phyloP scores from a whole-genome alignment of 1,140 invertebrate species.

The Globodera rostochiensis region DNA sequence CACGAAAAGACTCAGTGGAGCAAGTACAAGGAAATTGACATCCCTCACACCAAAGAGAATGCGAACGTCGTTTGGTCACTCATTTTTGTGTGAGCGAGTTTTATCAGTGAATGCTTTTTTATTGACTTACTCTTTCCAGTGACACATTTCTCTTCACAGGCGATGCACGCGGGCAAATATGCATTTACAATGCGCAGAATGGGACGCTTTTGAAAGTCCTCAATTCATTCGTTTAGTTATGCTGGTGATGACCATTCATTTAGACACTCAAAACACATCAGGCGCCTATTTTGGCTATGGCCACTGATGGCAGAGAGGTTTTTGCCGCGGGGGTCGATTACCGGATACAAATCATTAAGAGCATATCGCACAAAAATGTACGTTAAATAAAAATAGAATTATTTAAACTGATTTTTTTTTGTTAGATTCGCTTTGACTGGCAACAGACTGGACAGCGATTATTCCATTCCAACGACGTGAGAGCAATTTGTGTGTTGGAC shows the following conservation, averaged over 20 bases:
- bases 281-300: slow-evolving; percentile 34
- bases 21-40: slow-evolving; percentile 19
- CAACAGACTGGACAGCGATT: slow-evolving; percentile 41
- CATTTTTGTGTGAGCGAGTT: slow-evolving; percentile 43
- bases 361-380: slow-evolving; percentile 9
- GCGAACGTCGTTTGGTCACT: slow-evolving; percentile 49
- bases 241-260: slow-evolving; percentile 2
- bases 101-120: slow-evolving; percentile 2
- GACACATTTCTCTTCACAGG: slow-evolving; percentile 49
- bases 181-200: slow-evolving; percentile 41
- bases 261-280: slow-evolving; percentile 47
- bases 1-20: slow-evolving; percentile 11
- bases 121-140: slow-evolving; percentile 28
- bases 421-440: slow-evolving; percentile 48
- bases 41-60: slow-evolving; percentile 24
- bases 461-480: slow-evolving; percentile 49
- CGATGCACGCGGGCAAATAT: slow-evolving; percentile 46
- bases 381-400: too few species aligned
- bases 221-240: slow-evolving; percentile 1
- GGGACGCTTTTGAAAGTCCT: slow-evolving; percentile 50
- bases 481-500: slow-evolving; percentile 33
- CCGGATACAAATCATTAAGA: slow-evolving; percentile 47
- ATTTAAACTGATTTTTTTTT: slow-evolving; percentile 2
- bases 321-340: slow-evolving; percentile 51
- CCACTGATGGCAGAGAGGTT: slow-evolving; percentile 34